Base-by-base conservation (phyloP, 2,888 invertebrate genomes). In the Portevinia maculata region DNA sequence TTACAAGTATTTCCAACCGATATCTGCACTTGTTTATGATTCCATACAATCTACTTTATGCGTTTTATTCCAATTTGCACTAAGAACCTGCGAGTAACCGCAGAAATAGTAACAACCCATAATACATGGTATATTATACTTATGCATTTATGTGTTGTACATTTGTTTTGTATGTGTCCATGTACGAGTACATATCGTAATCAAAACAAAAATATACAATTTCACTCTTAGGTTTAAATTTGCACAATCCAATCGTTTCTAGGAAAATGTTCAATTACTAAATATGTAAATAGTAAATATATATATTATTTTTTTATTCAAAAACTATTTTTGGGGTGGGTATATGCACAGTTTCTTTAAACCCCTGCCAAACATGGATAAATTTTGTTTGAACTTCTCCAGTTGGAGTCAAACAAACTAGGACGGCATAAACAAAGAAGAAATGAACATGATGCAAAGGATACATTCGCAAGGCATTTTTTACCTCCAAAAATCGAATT, bases 171-270 rank as follows among this genome's bases (percentile, higher is more conserved):
- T n/a, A 32, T 17, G 21, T 59, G 17, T 21, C 9, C 11, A 19
- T 30, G n/a, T 17, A 32, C 8, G 15, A 15, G 17, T n/a, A 59
- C 28, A 32, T 64, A 52, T 46, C 53, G 34, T 37, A 69, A 69
- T 75, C 52, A 70, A 62, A 76, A 70, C 60, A 70, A 55, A 34
- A 67, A 34, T 57, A 34, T 79, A 57, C 28, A 44, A 48, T 65
- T 73, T 67, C 59, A 60, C 59, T 53, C 15, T 65, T 44, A 30
- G 30, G 71, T 37, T 60, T 53, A 53, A 53, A 13, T 52, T 28
- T 65, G 52, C 9, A 64, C 48, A 48, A 34, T 50, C 37, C 3
- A 15, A 24, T 9, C 6, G 6, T 62, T 48, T 37, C 30, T 32
- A 8, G 21, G 24, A 37, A 19, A 13, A 8, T 30, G 8, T 32